Conservation (phyloP, 2,113 vertebrate species). For the Danionella cerebrum region DNA sequence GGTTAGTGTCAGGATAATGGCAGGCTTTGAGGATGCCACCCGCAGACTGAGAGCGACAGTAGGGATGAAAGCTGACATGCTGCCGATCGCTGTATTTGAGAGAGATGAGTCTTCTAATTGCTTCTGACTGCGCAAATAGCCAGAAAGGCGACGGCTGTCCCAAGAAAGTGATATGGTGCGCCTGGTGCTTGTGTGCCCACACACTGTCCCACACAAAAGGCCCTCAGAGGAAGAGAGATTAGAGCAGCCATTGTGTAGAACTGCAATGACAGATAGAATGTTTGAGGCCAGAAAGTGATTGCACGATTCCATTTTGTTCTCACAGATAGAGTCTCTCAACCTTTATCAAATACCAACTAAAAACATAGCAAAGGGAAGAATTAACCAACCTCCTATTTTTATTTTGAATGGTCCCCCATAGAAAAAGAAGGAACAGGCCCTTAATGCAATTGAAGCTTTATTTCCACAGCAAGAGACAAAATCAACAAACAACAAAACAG, state of each 20-base stretch:
- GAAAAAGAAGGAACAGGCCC: too few relatives aligned
- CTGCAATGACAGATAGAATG: neutral
- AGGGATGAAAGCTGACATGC: constrained; percentile 37
- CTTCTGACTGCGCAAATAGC: constrained; percentile 28
- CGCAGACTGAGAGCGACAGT: neutral
- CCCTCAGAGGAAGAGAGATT: neutral
- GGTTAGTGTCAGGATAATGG: constrained; percentile 9
- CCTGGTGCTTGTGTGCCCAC: constrained; percentile 16
- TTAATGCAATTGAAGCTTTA: too few relatives aligned
- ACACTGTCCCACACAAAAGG: constrained; percentile 25
- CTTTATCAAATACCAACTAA: too few relatives aligned
- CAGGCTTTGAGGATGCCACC: constrained; percentile 37
- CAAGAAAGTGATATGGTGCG: constrained; percentile 4
- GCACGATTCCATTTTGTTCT: neutral
- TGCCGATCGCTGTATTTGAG: constrained; percentile 13
- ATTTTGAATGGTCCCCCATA: too few relatives aligned
- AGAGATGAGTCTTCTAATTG: constrained; percentile 27
- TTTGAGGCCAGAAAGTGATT: neutral
- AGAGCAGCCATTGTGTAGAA: constrained; percentile 6
- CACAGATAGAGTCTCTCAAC: neutral
- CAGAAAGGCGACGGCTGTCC: constrained; percentile 15
- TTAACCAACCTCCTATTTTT: too few relatives aligned
- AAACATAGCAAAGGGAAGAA: too few relatives aligned
- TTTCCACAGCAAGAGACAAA: too few relatives aligned
- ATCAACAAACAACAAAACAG: too few relatives aligned